Base-by-base conservation (phyloP, 2,113 vertebrate genomes). In the Proteles cristata region DNA sequence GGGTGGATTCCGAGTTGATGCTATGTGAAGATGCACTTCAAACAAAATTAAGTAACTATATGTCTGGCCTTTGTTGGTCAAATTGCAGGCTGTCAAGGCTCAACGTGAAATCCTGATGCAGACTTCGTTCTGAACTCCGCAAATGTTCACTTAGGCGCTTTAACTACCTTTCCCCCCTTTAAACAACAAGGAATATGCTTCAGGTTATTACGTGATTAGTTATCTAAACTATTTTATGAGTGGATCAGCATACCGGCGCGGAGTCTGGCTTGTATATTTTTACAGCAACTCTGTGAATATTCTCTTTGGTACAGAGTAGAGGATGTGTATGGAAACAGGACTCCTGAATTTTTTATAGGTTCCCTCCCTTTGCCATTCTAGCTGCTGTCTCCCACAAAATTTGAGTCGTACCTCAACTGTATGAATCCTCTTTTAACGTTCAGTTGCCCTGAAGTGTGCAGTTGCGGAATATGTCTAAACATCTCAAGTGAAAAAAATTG, bases 311-410 rank as follows among this genome's bases (percentile, higher is more conserved):
- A 76, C 2, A 0, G 45, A 97, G 90, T 48, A 95, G 63, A 97
- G 95, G 77, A 61, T 94, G 83, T 53, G n/a, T 55, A 76, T 90
- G 85, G 97, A 93, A 98, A 58, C 80, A 9, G 91, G 82, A 94
- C 96, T 98, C 93, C 97, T 98, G 97, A 99, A 98, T 98, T 98
- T 98, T 98, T 98, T 73, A 98, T 97, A 87, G 86, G 31, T 90
- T 98, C 95, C 66, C 98, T 98, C 88, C 94, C 97, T 97, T 98
- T 97, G 95, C 97, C 26, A 0, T 95, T 95, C 98, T 97, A 93
- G 97, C 97, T 98, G 95, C 98, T 98, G 93, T 98, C 97, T 97
- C 90, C 97, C 98, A 98, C 98, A 99, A 93, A 98, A 98, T 98
- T 97, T 97, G 96, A 98, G 97, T 97, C 98, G 98, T 98, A 98